These are phyloP conservation scores for Poeciliopsis occidentalis DNA, from an alignment of 2,113 vertebrate species.

Conservation along the genomic window DNA sequence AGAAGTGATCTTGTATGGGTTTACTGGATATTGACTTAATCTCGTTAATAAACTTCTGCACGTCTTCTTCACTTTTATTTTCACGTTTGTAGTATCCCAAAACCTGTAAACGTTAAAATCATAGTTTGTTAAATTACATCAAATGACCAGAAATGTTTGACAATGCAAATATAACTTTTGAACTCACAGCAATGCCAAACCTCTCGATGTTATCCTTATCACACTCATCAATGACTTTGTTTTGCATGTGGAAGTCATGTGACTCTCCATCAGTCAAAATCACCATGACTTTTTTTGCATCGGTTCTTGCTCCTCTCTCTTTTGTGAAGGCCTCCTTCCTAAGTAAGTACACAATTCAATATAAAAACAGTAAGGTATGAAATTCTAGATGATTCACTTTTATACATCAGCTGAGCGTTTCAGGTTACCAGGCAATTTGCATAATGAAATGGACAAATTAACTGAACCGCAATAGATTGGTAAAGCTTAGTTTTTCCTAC, in stretches of 20 bases:
- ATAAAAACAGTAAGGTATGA: no score
- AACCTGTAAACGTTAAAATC: conserved; percentile 80
- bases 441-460: no score
- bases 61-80: conserved; percentile 84
- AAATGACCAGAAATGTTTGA: background rate
- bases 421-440: no score
- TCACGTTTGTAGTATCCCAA: conserved; percentile 93
- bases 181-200: conserved; percentile 94
- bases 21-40: conserved; percentile 90
- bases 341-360: conserved; percentile 13
- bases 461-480: no score
- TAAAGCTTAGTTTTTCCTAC: no score
- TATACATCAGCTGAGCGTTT: background rate
- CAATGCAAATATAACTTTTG: conserved; percentile 6
- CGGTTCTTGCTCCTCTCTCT: conserved; percentile 86
- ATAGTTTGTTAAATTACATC: background rate
- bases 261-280: conserved; percentile 97
- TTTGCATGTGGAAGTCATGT: conserved; percentile 85
- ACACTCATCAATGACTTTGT: conserved; percentile 83
- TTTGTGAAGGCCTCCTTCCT: conserved; percentile 91
- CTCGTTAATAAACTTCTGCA: conserved; percentile 89
- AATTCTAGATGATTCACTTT: background rate
- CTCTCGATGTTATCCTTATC: conserved; percentile 88
- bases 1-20: conserved; percentile 91
- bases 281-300: conserved; percentile 96